Conservation (phyloP, 2,888 invertebrate genomes). For the Tridacna crocea region DNA sequence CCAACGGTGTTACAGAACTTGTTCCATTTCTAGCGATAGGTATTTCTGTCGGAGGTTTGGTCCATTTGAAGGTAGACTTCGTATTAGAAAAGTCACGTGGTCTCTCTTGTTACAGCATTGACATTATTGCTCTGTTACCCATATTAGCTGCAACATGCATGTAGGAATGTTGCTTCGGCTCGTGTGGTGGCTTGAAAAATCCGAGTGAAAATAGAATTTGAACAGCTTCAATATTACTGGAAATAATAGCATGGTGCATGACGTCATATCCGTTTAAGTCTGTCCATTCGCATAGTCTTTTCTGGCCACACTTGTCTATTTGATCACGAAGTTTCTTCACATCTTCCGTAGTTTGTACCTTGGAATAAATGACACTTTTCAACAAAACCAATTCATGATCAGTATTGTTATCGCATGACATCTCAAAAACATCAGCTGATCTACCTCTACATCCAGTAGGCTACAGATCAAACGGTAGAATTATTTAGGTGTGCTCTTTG, state of each 20-base stretch:
- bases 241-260: slow-evolving; percentile 77
- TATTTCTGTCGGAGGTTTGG: slow-evolving; percentile 42
- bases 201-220: slow-evolving; percentile 73
- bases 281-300: slow-evolving; percentile 56
- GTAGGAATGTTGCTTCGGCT: slow-evolving; percentile 70
- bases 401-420: background rate
- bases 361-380: slow-evolving; percentile 39
- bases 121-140: slow-evolving; percentile 70
- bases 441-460: too few relatives aligned
- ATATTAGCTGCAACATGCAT: slow-evolving; percentile 77
- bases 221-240: slow-evolving; percentile 74
- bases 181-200: slow-evolving; percentile 73
- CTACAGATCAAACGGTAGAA: too few relatives aligned
- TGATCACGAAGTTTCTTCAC: slow-evolving; percentile 43
- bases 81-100: slow-evolving; percentile 66
- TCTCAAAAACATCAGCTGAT: background rate
- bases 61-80: slow-evolving; percentile 49
- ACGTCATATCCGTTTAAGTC: slow-evolving; percentile 73
- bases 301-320: slow-evolving; percentile 61
- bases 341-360: slow-evolving; percentile 50
- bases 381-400: slow-evolving; percentile 11
- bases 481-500: too few relatives aligned
- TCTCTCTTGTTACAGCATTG: slow-evolving; percentile 74
- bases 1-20: slow-evolving; percentile 67
- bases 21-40: slow-evolving; percentile 23